Percentiles rank a stretch among this genome's conserved stretches.
These are phyloP conservation scores for Panagrolaimus sp. DNA, from an alignment of 1,140 invertebrate species.

Conservation along the genomic window DNA sequence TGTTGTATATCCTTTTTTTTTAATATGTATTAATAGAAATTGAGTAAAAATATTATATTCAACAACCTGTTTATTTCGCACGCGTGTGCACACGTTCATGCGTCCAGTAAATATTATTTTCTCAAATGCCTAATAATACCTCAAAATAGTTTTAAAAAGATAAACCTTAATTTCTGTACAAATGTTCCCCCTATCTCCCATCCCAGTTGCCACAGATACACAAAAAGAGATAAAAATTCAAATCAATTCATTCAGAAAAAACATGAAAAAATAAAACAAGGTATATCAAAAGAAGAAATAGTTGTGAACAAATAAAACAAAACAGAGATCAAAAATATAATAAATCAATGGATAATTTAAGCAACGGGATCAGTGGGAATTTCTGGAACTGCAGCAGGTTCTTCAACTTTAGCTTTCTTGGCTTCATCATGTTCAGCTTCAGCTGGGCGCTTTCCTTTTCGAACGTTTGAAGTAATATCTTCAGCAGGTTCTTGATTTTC, in stretches of 20 bases:
- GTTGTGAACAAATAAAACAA: background rate
- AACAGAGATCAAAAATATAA: slow-evolving; percentile 1
- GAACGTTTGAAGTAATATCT: background rate
- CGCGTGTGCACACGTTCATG: too few species aligned
- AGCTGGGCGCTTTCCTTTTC: background rate
- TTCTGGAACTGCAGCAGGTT: background rate
- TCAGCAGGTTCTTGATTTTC: background rate
- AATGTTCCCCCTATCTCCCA: too few species aligned
- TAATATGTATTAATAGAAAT: too few species aligned
- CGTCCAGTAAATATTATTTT: too few species aligned
- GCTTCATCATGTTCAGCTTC: background rate
- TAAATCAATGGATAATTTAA: background rate
- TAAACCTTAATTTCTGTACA: too few species aligned
- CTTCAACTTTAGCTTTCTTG: background rate
- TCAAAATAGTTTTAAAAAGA: too few species aligned
- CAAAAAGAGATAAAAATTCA: too few species aligned
- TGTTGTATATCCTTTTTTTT: too few species aligned
- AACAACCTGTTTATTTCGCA: too few species aligned
- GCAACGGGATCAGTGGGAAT: background rate
- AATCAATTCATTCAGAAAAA: background rate
- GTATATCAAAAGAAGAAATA: background rate
- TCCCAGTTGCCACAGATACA: too few species aligned
- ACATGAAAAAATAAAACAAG: background rate
- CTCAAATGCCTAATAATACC: too few species aligned
- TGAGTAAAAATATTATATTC: too few species aligned